Evolutionary conservation across 2,888 invertebrate species (phyloP).

Genomic region (Matsumyia berberina): DNA sequence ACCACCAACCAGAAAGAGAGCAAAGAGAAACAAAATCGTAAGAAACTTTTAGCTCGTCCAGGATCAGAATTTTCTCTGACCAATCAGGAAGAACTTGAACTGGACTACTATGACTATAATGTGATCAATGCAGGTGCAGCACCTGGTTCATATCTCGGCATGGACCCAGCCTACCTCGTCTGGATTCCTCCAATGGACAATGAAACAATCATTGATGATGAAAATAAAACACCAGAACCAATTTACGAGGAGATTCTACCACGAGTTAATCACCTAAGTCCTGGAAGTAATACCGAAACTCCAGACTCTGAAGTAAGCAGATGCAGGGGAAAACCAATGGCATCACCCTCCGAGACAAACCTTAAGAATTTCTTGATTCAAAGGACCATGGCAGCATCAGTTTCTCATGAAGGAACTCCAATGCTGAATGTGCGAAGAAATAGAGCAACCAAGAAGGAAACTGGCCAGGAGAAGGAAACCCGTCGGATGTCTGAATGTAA

Average conservation of each 20-base stretch:
- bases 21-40: constrained; percentile 91
- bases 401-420: constrained; percentile 75
- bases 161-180: constrained; percentile 94
- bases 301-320: constrained; percentile 85
- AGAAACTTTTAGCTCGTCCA: constrained; percentile 87
- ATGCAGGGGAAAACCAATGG: constrained; percentile 81
- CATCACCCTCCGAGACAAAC: constrained; percentile 80
- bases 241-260: constrained; percentile 85
- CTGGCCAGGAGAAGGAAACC: constrained; percentile 32
- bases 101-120: constrained; percentile 95
- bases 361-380: constrained; percentile 77
- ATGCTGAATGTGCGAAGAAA: constrained; percentile 33
- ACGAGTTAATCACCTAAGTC: constrained; percentile 82
- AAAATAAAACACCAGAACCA: constrained; percentile 85
- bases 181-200: constrained; percentile 94
- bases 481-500: constrained; percentile 80
- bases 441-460: background rate
- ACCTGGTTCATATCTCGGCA: constrained; percentile 93
- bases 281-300: constrained; percentile 89
- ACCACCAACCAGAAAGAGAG: constrained; percentile 89
- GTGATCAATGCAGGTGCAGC: constrained; percentile 93
- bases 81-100: constrained; percentile 91
- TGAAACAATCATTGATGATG: constrained; percentile 88
- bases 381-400: constrained; percentile 79
- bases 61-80: constrained; percentile 92